Evolutionary conservation across 2,797 vertebrate species (phyloP), one percentile per base, ranked within the genome.

Genomic region (Falco naumanni): DNA sequence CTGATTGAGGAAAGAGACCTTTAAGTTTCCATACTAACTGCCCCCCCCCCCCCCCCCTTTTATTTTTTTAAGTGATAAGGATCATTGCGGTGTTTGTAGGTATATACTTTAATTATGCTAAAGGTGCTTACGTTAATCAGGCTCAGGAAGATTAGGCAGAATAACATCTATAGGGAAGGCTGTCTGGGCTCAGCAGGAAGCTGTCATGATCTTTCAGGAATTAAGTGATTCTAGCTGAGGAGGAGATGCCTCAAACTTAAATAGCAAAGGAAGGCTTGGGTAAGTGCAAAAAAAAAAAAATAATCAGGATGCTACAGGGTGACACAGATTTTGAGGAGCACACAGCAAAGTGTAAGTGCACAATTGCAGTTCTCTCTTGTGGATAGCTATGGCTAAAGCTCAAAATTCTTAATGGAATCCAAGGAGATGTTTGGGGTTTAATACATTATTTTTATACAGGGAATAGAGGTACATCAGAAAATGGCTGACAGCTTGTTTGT

Each of bases 11-110:
- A 28, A 76, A 39, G 26, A 72, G 13, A 34, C 8, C 6, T 88
- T 63, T 68, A 13, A 31, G 6, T 17, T 45, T 45, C 43, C 43
- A 45, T 45, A 45, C 43, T 17, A 43, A 39, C 39, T 43, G 4
- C 9, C 28, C 18, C 17, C 9, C 19, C 16, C 25, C 25, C 13
- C 26, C 1, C 0, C 4, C 10, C 6, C 5, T 18, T 54, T 77
- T 39, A n/a, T 25, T 11, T n/a, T 17, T 11, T n/a, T 21, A 33
- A 5, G 1, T 74, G 6, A 13, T 18, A 37, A 16, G 3, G 19
- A 22, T 65, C 14, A 8, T 9, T 9, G 6, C 56, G 4, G 16
- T 81, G 8, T 54, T 91, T 33, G 16, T 64, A 51, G 24, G 31
- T 50, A 22, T 1, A 1, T 75, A 34, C 41, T 75, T 57, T 20